These are phyloP conservation scores for Eupleurogrammus muticus DNA, from an alignment of 2,797 vertebrate species.

Conservation along the genomic window DNA sequence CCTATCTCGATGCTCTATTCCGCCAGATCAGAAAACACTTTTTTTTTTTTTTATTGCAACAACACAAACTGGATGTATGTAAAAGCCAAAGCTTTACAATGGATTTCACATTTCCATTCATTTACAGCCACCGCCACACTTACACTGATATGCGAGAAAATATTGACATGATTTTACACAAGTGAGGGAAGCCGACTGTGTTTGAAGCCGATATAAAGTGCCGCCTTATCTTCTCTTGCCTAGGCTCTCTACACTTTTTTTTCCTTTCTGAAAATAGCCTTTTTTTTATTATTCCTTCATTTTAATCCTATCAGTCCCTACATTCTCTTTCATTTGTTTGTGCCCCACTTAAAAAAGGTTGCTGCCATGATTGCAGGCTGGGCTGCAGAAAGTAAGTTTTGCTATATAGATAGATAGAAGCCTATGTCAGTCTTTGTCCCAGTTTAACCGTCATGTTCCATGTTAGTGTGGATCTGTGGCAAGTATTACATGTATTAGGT, in stretches of 20 bases:
- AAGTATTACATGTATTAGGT: background rate
- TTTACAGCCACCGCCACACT: no score
- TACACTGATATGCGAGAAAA: no score
- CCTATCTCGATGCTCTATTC: no score
- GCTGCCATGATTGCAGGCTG: conserved; percentile 38
- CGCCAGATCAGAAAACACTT: no score
- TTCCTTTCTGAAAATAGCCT: conserved; percentile 5
- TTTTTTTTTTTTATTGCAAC: no score
- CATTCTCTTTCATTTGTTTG: conserved; percentile 50
- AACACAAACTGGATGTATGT: no score
- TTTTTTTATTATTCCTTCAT: conserved; percentile 8
- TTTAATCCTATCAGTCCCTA: background rate
- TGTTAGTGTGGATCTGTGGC: background rate
- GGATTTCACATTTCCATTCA: no score
- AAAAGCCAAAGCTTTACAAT: no score
- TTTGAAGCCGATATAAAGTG: background rate
- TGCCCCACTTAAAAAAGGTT: conserved; percentile 54
- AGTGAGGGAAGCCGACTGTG: no score
- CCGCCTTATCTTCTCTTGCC: conserved; percentile 1
- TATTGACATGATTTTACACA: no score
- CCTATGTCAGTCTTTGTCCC: conserved; percentile 1
- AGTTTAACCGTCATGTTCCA: conserved; percentile 7
- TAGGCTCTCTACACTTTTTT: conserved; percentile 4
- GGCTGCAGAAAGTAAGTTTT: conserved; percentile 10
- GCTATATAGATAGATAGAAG: conserved; percentile 26